Percentiles rank a stretch among this genome's conserved stretches.
Conservation (phyloP, 2,113 vertebrate genomes). For the Dicerorhinus sumatrensis region DNA sequence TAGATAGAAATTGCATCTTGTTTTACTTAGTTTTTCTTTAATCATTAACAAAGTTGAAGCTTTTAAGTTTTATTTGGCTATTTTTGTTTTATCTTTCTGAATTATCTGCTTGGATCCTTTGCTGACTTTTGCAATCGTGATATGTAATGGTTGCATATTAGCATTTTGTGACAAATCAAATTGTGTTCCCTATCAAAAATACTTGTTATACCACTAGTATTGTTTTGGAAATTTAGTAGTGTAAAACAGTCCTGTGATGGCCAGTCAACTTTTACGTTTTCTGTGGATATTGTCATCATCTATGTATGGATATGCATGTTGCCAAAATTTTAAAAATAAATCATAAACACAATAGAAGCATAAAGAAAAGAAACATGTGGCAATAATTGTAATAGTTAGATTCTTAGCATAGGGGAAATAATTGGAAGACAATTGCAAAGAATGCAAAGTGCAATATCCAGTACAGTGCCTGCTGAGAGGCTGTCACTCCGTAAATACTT, state of each 20-base stretch:
- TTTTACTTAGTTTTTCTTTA: neutral
- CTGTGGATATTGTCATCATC: neutral
- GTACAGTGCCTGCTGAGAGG: neutral
- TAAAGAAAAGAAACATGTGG: neutral
- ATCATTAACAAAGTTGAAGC: neutral
- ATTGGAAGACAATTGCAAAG: neutral
- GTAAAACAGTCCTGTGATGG: neutral
- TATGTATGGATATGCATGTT: neutral
- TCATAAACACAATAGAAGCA: neutral
- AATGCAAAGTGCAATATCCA: neutral
- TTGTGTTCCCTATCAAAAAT: neutral
- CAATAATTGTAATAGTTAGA: neutral
- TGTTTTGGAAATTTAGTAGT: neutral
- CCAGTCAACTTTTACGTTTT: neutral
- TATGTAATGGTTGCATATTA: neutral
- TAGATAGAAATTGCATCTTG: neutral
- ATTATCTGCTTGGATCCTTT: neutral
- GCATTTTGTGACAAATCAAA: neutral
- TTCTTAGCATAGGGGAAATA: neutral
- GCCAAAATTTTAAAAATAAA: slow-evolving; percentile 7
- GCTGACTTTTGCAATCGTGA: neutral
- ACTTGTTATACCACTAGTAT: neutral
- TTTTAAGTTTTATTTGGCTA: neutral
- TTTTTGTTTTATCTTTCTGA: neutral
- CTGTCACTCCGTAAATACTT: neutral